Base-by-base conservation (phyloP, 2,113 vertebrate genomes). In the Tetraodon nigroviridis region DNA sequence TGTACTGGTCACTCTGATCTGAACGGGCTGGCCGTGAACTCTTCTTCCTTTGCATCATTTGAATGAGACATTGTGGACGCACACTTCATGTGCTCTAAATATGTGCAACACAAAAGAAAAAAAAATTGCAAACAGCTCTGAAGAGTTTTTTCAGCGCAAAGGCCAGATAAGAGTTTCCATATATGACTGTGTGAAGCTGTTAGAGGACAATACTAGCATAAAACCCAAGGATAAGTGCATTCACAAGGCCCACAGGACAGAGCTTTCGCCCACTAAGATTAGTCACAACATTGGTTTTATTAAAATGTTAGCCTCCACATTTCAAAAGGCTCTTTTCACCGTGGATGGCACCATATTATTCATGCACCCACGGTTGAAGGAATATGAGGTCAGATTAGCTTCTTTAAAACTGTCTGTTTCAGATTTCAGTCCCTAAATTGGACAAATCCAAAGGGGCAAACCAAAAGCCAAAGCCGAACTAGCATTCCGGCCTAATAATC, bases 1-100 rank as follows among this genome's bases (percentile, higher is more conserved):
- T 79, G 75, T 49, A 59, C 58, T 76, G 82, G 83, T 74, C 78
- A 78, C 83, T 78, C 83, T 82, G 76, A 76, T 81, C 72, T 76
- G 74, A 48, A 41, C 27, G 24, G 55, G 67, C 58, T 54, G 58
- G 69, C 74, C 65, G 81, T 71, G 61, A 27, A 27, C 24, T 27
- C 24, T 27, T 27, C 5, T 20, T 18, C 6, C 27, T 59, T 42
- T 32, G 17, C 24, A 27, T 27, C 24, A 27, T 27, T 27, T 5
- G 5, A 5, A 6, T 27, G 24, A 27, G 24, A 37, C 32, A 12
- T 12, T 60, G 51, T 16, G 55, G 52, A n/a, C 15, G 41, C 45
- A 6, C 27, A 59, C 48, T 47, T 21, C 51, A 10, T 54, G 56
- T n/a, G n/a, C 18, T 7, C 6, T 0, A 51, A 50, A 56, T 12